Evolutionary conservation across 2,888 invertebrate species (phyloP), one percentile per base, ranked within the genome.

Genomic region (Heliconius ethilla): DNA sequence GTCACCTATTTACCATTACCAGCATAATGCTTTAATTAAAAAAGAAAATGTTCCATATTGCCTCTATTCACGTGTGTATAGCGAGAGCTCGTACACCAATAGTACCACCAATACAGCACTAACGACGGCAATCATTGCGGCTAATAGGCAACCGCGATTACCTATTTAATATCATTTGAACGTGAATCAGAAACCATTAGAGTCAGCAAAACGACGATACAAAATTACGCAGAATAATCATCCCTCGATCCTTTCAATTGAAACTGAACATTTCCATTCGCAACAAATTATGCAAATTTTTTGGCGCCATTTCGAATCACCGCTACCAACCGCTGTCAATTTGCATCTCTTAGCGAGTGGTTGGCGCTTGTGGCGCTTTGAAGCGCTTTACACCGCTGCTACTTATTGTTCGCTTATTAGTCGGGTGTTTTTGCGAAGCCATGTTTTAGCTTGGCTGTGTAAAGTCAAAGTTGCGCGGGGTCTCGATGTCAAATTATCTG

Each of bases 281-380:
- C 84, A 84, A 83, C 85, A 85, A 90, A 93, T 94, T 92, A 94
- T 93, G 92, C 86, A 90, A 91, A 93, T 91, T 83, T 86, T 84
- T 88, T 88, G 90, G 90, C 88, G 92, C 90, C 92, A 91, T 93
- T 93, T 92, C 86, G 89, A 90, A 90, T 90, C 92, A 91, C 87
- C 87, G 89, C 89, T 88, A 89, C 88, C 91, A 92, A 91, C 92
- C 89, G 92, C 86, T 89, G 88, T 83, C 91, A 91, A 93, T 94
- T 93, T 93, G 89, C 93, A 93, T 93, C 91, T 89, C 86, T 92
- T 91, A 92, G 88, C 82, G 83, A 88, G 86, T 92, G 90, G 91
- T 91, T 92, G 91, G 89, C 89, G 86, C 86, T 84, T 82, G 82
- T 69, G 62, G 51, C 76, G 76, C 66, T 72, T 15, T 81, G 81